A percentile compares a stretch with the other conserved stretches of the same genome.
Evolutionary conservation across 2,113 vertebrate species (phyloP).

Genomic region (Mohoua ochrocephala): DNA sequence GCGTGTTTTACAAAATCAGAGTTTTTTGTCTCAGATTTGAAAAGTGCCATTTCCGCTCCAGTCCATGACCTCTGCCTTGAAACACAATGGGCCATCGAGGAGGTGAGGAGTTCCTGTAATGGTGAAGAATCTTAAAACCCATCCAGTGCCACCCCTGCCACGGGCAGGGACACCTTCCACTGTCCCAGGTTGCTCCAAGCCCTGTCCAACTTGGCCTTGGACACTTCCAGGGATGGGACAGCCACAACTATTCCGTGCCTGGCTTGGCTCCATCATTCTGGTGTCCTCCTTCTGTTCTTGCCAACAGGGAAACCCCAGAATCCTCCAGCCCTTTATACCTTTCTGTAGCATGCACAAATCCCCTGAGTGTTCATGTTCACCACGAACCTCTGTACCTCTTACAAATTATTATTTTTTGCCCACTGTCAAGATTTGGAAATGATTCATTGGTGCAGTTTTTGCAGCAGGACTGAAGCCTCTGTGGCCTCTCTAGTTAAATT

Average conservation of each 20-base stretch:
- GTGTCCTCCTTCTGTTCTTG: neutral
- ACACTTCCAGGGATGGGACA: neutral
- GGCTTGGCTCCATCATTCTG: neutral
- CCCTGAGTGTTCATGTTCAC: neutral
- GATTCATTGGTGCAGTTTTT: neutral
- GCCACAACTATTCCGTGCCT: neutral
- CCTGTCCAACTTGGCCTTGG: accelerated
- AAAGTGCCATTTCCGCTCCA: neutral
- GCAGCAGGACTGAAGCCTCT: neutral
- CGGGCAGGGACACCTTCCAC: neutral
- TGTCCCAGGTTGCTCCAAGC: neutral
- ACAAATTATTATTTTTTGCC: neutral
- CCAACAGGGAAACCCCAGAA: neutral
- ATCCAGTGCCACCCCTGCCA: neutral
- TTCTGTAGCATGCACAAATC: neutral
- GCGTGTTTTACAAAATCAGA: neutral
- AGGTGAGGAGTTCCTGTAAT: neutral
- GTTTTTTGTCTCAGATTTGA: neutral
- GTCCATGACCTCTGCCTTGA: neutral
- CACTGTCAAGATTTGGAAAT: neutral
- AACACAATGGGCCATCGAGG: accelerated
- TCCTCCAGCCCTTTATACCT: neutral
- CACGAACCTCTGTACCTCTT: neutral
- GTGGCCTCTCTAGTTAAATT: neutral
- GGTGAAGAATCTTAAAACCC: neutral